Evolutionary conservation across 2,113 vertebrate species (phyloP), one percentile per base, ranked within the genome.

Genomic region (Vidua macroura): DNA sequence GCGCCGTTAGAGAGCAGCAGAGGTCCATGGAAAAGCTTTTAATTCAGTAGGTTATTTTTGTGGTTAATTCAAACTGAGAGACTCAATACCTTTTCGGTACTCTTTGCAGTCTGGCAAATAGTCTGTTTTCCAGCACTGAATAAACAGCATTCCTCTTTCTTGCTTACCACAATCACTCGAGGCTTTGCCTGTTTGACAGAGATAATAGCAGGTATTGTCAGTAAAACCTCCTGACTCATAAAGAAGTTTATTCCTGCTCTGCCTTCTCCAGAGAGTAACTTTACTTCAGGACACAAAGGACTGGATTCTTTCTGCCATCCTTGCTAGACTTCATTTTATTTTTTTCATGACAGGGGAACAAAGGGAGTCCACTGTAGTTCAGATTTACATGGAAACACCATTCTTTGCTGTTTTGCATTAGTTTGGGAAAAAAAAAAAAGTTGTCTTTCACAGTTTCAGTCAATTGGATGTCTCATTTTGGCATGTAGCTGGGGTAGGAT

Each of bases 1-100:
- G 66, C 62, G 85, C 96, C 96, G 4, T 92, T 92, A 97, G 97
- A 96, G 96, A 89, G 96, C 90, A 96, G 95, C 92, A 97, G 95
- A 96, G 94, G 20, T 92, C 96, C 95, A 95, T 1, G 83, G 85
- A 95, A 97, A 67, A 80, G 19, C 41, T 49, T 62, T 83, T 28
- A 15, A 30, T 55, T 21, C 59, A 14, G 53, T 43, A 66, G 62
- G 89, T 89, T 86, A 10, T 67, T 89, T 89, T 52, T 55, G 74
- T 84, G 62, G 64, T 60, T 82, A 28, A 63, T 75, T 86, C 60
- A 23, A 52, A 41, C 10, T 4, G 49, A 31, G 53, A 69, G 25
- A 30, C 37, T 77, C 15, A 11, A 8, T 93, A 46, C 88, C 56
- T 80, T 81, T 58, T 83, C 1, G 9, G 73, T 33, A 21, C 31